phyloP scores from a whole-genome alignment of 1,140 invertebrate species.

The Helicoverpa armigera region DNA sequence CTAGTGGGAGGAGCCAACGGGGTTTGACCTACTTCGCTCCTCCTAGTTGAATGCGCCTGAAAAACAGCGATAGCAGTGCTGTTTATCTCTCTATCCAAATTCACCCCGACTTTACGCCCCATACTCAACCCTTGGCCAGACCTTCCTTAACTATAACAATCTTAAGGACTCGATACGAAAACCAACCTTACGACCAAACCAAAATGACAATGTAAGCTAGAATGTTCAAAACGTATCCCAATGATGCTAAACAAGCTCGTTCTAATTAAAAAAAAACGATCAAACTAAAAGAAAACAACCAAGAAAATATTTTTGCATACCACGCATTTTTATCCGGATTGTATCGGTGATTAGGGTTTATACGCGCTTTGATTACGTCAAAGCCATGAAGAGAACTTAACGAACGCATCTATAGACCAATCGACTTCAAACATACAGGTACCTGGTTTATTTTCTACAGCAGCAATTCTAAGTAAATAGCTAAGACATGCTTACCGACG shows the following conservation, averaged over 20 bases:
- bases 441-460: neutral
- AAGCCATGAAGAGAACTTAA: no score
- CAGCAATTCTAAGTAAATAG: neutral
- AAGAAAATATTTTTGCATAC: no score
- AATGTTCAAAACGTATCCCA: no score
- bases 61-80: neutral
- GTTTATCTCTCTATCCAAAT: neutral
- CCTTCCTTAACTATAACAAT: neutral
- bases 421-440: no score
- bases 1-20: conserved; percentile 17
- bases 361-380: no score
- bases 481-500: conserved; percentile 88
- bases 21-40: conserved; percentile 5
- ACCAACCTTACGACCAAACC: neutral
- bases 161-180: neutral
- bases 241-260: no score
- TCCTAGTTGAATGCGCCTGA: neutral
- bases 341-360: no score
- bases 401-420: no score
- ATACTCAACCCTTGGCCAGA: neutral
- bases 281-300: no score
- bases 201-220: no score
- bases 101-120: neutral
- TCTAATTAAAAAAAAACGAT: no score
- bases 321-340: no score